Evolutionary conservation across 2,888 invertebrate species (phyloP).

Genomic region (Lathronympha strigana): DNA sequence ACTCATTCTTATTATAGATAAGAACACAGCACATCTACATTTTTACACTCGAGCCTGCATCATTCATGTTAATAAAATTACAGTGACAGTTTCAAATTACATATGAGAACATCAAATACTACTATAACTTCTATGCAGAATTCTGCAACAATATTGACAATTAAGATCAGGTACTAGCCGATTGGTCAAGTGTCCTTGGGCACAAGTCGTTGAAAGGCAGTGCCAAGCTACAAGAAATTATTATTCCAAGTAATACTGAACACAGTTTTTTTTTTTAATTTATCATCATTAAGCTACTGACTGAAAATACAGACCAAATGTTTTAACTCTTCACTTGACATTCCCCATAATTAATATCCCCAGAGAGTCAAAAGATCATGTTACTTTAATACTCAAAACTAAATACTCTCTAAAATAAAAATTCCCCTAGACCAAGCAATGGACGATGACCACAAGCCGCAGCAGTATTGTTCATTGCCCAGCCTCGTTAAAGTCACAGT

Average conservation of each 20-base stretch:
- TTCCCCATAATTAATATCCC: slow-evolving; percentile 69
- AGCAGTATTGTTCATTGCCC: slow-evolving; percentile 68
- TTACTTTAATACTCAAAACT: slow-evolving; percentile 56
- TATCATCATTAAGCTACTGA: slow-evolving; percentile 26
- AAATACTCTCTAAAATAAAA: slow-evolving; percentile 62
- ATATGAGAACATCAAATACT: slow-evolving; percentile 26
- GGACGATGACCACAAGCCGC: slow-evolving; percentile 71
- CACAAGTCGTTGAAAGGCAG: slow-evolving; percentile 37
- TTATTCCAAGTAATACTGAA: slow-evolving; percentile 38
- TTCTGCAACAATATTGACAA: slow-evolving; percentile 38
- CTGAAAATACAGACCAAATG: slow-evolving; percentile 58
- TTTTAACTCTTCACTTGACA: slow-evolving; percentile 79
- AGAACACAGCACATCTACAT: neutral
- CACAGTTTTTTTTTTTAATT: slow-evolving; percentile 23
- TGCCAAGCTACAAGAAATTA: slow-evolving; percentile 37
- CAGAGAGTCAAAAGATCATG: slow-evolving; percentile 66
- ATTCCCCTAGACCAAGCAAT: slow-evolving; percentile 67
- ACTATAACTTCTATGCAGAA: slow-evolving; percentile 38
- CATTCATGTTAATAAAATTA: slow-evolving; percentile 11
- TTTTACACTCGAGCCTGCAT: neutral
- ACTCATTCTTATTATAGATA: neutral
- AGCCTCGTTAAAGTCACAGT: slow-evolving; percentile 73
- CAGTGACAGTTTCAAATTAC: slow-evolving; percentile 40
- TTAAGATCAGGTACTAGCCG: slow-evolving; percentile 39
- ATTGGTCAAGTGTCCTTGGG: slow-evolving; percentile 40